A percentile compares a stretch with the other conserved stretches of the same genome.
These are phyloP conservation scores for Megatriorchis doriae DNA, from an alignment of 2,113 vertebrate genomes.

Conservation along the genomic window DNA sequence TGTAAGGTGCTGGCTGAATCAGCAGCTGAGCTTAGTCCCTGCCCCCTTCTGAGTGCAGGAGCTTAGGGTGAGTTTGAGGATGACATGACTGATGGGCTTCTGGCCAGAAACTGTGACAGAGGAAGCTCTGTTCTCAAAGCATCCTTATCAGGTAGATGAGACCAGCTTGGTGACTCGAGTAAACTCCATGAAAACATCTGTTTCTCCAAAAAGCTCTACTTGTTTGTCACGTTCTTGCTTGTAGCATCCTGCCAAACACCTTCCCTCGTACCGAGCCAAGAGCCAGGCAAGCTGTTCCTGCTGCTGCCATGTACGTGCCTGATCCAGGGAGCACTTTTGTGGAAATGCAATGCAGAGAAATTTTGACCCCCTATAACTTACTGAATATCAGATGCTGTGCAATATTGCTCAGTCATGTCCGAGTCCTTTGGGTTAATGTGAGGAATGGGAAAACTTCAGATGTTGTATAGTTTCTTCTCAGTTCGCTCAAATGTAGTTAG, in stretches of 20 bases:
- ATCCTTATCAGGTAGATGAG: neutral
- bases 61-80: neutral
- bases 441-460: neutral
- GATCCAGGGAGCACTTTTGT: accelerated
- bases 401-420: accelerated
- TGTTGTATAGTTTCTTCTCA: neutral
- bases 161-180: neutral
- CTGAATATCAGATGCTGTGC: neutral
- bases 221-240: neutral
- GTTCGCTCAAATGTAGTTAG: accelerated
- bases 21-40: neutral
- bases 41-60: accelerated
- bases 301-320: accelerated
- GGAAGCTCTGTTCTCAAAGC: neutral
- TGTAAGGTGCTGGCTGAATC: neutral
- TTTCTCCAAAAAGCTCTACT: neutral
- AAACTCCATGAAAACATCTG: neutral
- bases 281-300: neutral
- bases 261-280: accelerated
- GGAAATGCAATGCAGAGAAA: neutral
- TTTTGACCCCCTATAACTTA: neutral
- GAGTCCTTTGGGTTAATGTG: neutral
- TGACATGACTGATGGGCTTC: neutral
- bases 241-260: neutral
- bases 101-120: neutral